Conservation (phyloP, 2,797 vertebrate species). For the Pangasius mekongensis region DNA sequence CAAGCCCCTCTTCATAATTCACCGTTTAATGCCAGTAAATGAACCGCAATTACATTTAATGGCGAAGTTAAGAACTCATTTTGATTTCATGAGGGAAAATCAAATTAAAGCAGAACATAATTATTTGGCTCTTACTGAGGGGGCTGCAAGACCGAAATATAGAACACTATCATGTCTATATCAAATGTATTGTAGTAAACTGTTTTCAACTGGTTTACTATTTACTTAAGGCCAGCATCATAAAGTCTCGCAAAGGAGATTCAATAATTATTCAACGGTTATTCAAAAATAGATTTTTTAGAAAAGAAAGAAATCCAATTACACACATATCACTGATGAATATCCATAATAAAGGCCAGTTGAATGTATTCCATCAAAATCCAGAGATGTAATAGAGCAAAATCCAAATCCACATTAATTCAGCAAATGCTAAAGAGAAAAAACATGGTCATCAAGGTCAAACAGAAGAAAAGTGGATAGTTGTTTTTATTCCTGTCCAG, state of each 20-base stretch:
- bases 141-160: not conserved
- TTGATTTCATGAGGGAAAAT: constrained; percentile 74
- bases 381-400: constrained; percentile 14
- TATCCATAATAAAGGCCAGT: constrained; percentile 33
- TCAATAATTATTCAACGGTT: not conserved
- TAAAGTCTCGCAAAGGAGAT: constrained; percentile 14
- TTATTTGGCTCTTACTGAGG: not conserved
- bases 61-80: constrained; percentile 79
- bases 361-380: constrained; percentile 44
- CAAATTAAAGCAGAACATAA: constrained; percentile 71
- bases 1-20: constrained; percentile 71
- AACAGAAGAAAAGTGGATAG: constrained; percentile 73
- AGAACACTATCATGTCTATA: not conserved
- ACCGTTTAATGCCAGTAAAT: constrained; percentile 73
- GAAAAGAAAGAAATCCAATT: constrained; percentile 7
- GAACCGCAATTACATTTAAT: constrained; percentile 83
- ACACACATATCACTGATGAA: constrained; percentile 44
- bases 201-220: not conserved
- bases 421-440: constrained; percentile 34
- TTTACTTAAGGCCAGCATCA: constrained; percentile 10
- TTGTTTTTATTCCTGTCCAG: constrained; percentile 84
- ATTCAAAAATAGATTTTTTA: not conserved
- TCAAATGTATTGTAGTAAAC: not conserved
- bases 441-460: constrained; percentile 43
- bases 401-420: constrained; percentile 46